Percentiles rank a stretch among this genome's conserved stretches.
Evolutionary conservation across 2,797 vertebrate species (phyloP).

Genomic region (Calcarius lapponicus): DNA sequence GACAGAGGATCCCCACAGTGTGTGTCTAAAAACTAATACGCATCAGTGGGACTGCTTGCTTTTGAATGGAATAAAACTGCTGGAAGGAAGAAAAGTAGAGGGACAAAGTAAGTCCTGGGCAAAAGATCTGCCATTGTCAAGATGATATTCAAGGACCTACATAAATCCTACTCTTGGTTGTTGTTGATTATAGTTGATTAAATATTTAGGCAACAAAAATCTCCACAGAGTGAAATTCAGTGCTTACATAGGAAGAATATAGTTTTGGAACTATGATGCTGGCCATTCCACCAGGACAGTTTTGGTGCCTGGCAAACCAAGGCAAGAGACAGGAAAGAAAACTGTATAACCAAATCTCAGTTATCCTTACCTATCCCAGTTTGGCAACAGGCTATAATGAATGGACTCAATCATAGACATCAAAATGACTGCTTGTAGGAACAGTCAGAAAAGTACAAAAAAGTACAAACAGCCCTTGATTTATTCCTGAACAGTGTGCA

Average conservation of each 20-base stretch:
- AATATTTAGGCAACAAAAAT: not conserved
- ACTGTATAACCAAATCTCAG: not conserved
- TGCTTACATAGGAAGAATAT: not conserved
- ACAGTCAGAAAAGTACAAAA: not conserved
- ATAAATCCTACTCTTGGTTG: not conserved
- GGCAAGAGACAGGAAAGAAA: not conserved
- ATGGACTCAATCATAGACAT: not conserved
- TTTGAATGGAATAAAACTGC: not conserved
- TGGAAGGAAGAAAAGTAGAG: not conserved
- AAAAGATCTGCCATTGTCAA: not conserved
- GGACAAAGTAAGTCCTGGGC: not conserved
- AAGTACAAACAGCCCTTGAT: not conserved
- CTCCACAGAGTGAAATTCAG: not conserved
- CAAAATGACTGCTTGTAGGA: not conserved
- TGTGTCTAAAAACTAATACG: not conserved
- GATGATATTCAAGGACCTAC: not conserved
- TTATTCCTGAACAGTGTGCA: not conserved
- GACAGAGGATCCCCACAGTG: not conserved
- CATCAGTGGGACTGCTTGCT: not conserved
- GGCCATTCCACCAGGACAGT: not conserved
- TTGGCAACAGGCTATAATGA: not conserved
- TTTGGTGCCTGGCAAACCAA: not conserved
- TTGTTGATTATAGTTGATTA: not conserved
- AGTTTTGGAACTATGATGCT: not conserved
- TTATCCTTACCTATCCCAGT: not conserved